These are phyloP conservation scores for Luidia sarsii DNA, from an alignment of 53 echinoderm and acorn worm species.

Conservation along the genomic window DNA sequence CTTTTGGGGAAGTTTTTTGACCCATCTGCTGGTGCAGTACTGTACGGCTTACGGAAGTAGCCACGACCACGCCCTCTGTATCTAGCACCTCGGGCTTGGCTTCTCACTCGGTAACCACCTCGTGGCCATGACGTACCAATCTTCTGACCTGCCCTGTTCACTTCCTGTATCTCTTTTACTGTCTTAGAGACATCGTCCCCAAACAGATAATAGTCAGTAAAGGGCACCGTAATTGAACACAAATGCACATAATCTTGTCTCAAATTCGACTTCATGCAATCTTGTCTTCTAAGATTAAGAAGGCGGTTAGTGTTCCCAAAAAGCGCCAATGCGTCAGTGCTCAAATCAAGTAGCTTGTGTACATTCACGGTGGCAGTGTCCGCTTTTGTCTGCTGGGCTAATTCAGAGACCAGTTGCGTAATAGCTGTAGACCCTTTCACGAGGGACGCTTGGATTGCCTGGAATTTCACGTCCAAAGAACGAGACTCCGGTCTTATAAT, in stretches of 20 bases:
- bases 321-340: slow-evolving; percentile 53
- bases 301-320: slow-evolving; percentile 46
- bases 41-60: not conserved
- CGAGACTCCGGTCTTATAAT: slow-evolving; percentile 32
- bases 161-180: slow-evolving; percentile 51
- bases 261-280: slow-evolving; percentile 49
- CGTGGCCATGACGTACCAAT: slow-evolving; percentile 7
- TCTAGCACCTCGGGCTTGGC: slow-evolving; percentile 12
- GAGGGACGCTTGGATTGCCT: slow-evolving; percentile 27
- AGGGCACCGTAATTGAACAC: slow-evolving; percentile 40
- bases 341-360: slow-evolving; percentile 34
- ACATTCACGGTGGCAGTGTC: not conserved
- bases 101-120: not conserved
- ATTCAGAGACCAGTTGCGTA: slow-evolving; percentile 18
- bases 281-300: slow-evolving; percentile 40
- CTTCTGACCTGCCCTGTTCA: slow-evolving; percentile 39
- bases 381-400: slow-evolving; percentile 3
- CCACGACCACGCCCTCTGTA: slow-evolving; percentile 16
- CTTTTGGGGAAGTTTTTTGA: slow-evolving; percentile 38
- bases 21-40: not conserved
- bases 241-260: slow-evolving; percentile 47
- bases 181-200: slow-evolving; percentile 43
- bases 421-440: slow-evolving; percentile 52
- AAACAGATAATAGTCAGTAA: slow-evolving; percentile 44
- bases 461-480: slow-evolving; percentile 41